Conservation (phyloP, 2,888 invertebrate species). For the Ornithoptera alexandrae region DNA sequence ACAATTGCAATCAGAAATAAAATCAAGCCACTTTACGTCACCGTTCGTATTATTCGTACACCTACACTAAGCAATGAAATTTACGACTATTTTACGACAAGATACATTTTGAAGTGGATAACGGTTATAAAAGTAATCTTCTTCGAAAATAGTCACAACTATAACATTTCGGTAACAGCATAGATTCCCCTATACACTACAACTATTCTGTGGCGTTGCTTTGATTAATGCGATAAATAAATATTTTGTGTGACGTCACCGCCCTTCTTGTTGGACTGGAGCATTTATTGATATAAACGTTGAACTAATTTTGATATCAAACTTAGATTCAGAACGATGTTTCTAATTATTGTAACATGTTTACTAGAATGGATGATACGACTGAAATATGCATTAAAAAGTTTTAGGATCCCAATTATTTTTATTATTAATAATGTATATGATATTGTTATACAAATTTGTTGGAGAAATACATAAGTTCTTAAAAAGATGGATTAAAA, state of each 20-base stretch:
- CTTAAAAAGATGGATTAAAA: too few relatives aligned
- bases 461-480: too few relatives aligned
- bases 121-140: constrained; percentile 52
- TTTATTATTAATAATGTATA: too few relatives aligned
- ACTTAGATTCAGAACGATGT: not conserved
- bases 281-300: not conserved
- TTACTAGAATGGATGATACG: too few relatives aligned
- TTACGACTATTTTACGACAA: constrained; percentile 62
- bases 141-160: constrained; percentile 37
- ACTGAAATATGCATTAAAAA: too few relatives aligned
- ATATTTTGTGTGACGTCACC: not conserved
- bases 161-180: constrained; percentile 12
- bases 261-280: not conserved
- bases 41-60: constrained; percentile 41
- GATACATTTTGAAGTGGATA: constrained; percentile 64
- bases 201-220: not conserved
- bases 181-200: constrained; percentile 1
- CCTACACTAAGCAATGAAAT: constrained; percentile 53
- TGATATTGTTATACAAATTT: too few relatives aligned
- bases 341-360: too few relatives aligned
- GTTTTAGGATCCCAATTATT: too few relatives aligned
- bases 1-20: not conserved
- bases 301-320: not conserved
- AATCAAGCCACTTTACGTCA: constrained; percentile 31
- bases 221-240: constrained; percentile 9